A percentile compares a stretch with the other conserved stretches of the same genome.
Evolutionary conservation across 2,888 invertebrate genomes (phyloP).

Genomic region (Stenodema calcarata): DNA sequence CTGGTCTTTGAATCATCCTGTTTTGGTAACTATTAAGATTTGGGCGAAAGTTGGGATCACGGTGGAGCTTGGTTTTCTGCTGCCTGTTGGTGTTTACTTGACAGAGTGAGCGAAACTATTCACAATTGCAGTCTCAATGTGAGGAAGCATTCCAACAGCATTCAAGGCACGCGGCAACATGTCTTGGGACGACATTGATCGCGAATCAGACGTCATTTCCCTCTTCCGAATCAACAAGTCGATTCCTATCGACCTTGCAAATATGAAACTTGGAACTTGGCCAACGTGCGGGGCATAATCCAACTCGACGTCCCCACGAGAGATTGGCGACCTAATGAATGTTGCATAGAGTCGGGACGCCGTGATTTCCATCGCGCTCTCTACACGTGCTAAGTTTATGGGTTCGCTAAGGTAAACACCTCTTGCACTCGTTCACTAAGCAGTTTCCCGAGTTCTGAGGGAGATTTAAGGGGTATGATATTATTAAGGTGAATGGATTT

Average conservation of each 20-base stretch:
- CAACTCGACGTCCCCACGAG: background rate
- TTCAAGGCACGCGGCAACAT: no score
- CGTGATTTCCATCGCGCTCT: background rate
- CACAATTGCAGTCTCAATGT: no score
- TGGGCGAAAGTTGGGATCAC: no score
- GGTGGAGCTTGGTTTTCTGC: no score
- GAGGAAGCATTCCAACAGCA: no score
- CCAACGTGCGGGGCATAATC: conserved; percentile 11
- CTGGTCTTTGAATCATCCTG: no score
- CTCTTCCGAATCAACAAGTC: background rate
- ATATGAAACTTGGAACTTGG: background rate
- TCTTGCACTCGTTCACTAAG: background rate
- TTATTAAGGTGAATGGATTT: background rate
- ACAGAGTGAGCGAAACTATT: no score
- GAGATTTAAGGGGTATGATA: background rate
- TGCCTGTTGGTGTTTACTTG: no score
- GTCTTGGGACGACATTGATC: background rate
- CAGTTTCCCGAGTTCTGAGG: background rate
- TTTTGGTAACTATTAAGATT: no score
- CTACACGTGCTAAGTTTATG: background rate
- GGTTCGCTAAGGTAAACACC: background rate
- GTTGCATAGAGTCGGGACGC: background rate
- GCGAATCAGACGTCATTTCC: background rate
- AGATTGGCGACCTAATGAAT: background rate
- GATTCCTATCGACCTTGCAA: background rate